Base-by-base conservation (phyloP, 2,797 vertebrate genomes). In the Peromyscus attwateri region DNA sequence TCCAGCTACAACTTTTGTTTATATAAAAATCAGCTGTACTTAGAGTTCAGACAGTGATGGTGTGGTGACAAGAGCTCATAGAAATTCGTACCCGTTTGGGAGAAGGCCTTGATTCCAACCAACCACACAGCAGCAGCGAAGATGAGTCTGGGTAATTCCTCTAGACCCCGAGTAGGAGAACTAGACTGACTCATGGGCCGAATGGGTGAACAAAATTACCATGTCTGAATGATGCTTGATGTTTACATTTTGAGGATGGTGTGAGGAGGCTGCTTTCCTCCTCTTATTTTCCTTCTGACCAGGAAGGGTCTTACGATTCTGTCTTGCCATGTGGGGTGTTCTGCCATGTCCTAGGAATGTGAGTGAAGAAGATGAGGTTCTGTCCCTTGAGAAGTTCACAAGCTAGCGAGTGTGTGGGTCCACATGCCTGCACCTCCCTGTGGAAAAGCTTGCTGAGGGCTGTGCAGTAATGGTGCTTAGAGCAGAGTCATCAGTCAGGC, bases 1-100 rank as follows among this genome's bases (percentile, higher is more conserved):
- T 89, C 52, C 31, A 94, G n/a, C 43, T 87, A 34, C 92, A 85
- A 90, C 37, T 71, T 66, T 49, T 17, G 9, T 82, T 94, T 79
- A 34, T 70, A 7, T 37, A 52, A 80, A 46, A 87, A 64, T 66
- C 46, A 40, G 71, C 49, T 60, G 1, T 49, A 17, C 34, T 34
- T 71, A 6, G 23, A 52, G 10, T 55, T 68, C 71, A 43, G 66
- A 73, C 19, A 91, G 40, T 29, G 21, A 13, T 37, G 16, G 6
- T 55, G 13, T 13, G 31, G 7, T 76, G n/a, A 40, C n/a, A 80
- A 37, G 88, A 94, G 19, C 29, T 11, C 1, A 12, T 4, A 64
- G 76, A 62, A 52, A 71, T 60, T 80, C 60, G 3, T 52, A n/a
- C 27, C 29, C 0, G 4, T 60, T 23, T 49, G 37, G 62, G 75